A percentile compares a stretch with the other conserved stretches of the same genome.
These are phyloP conservation scores for Rafetus swinhoei DNA, from an alignment of 2,113 vertebrate species.

Conservation along the genomic window DNA sequence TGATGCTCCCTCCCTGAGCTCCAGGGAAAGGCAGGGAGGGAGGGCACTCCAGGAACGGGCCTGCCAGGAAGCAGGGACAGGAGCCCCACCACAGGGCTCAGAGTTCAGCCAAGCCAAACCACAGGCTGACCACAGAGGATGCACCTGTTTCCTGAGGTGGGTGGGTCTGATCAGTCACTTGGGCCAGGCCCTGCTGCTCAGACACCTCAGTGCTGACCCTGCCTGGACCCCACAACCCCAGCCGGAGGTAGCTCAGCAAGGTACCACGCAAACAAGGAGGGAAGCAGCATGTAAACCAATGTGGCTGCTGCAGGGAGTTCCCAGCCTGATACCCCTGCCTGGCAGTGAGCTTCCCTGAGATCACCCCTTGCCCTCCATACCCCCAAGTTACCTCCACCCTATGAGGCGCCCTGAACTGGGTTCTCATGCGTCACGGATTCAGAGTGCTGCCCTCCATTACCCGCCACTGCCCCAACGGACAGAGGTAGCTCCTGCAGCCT, in stretches of 20 bases:
- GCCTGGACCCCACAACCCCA: not conserved
- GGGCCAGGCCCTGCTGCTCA: not conserved
- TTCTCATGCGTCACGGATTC: too few relatives aligned
- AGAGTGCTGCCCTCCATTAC: too few relatives aligned
- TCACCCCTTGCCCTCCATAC: too few relatives aligned
- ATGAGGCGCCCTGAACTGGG: too few relatives aligned
- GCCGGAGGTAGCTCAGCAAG: not conserved
- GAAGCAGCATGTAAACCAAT: not conserved
- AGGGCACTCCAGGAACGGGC: not conserved
- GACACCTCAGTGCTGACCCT: not conserved
- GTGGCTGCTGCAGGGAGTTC: not conserved
- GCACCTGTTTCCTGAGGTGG: not conserved
- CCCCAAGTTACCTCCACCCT: too few relatives aligned
- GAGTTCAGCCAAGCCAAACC: not conserved
- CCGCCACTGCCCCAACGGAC: too few relatives aligned
- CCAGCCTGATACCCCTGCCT: not conserved
- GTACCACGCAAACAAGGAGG: not conserved
- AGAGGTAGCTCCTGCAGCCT: too few relatives aligned
- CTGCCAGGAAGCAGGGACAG: not conserved
- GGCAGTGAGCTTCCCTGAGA: not conserved
- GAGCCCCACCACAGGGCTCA: rapidly evolving
- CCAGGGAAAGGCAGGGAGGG: too few relatives aligned
- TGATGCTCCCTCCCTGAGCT: not conserved
- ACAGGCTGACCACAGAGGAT: not conserved
- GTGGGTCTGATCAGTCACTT: not conserved